Evolutionary conservation across 2,797 vertebrate species (phyloP), one percentile per base, ranked within the genome.

Genomic region (Semaprochilodus insignis): DNA sequence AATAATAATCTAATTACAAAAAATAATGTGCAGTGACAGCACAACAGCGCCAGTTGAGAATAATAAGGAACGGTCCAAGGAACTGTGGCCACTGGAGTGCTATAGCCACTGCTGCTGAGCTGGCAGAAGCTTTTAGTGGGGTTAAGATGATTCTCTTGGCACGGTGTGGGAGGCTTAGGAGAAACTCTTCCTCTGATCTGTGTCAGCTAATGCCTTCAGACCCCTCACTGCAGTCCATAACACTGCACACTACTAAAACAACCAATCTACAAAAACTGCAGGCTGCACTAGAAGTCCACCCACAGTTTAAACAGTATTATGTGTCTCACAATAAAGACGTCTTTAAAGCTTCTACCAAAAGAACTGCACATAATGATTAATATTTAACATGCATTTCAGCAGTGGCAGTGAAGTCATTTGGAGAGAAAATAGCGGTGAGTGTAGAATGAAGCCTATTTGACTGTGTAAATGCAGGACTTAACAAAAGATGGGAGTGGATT

Each of bases 401-500:
- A 34, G 25, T 73, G 60, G 40, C 55, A 57, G 71, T 74, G 23
- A 57, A 75, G 74, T 63, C 4, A 48, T 60, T 62, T 76, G n/a
- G 54, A 81, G 44, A 51, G 6, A 52, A 34, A 74, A 57, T 34
- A 21, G 27, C 2, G 27, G 21, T 17, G 14, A 40, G 54, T 31
- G 3, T 31, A 73, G n/a, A 85, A 74, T 23, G 60, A 5, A 77
- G 66, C 40, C 15, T 19, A 40, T 75, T 54, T 31, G 51, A 54
- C 48, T 34, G 27, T 55, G 23, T 62, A 60, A 77, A 74, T 74
- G n/a, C 25, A 59, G 21, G 65, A 60, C 52, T 67, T 40, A 81
- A 73, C 66, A 34, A 80, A 36, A 82, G 71, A 81, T 78, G n/a
- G 75, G 44, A 86, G 80, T 87, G 87, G 80, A 90, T 91, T 90